Evolutionary conservation across 2,888 invertebrate species (phyloP).

Genomic region (Drosophila recens): DNA sequence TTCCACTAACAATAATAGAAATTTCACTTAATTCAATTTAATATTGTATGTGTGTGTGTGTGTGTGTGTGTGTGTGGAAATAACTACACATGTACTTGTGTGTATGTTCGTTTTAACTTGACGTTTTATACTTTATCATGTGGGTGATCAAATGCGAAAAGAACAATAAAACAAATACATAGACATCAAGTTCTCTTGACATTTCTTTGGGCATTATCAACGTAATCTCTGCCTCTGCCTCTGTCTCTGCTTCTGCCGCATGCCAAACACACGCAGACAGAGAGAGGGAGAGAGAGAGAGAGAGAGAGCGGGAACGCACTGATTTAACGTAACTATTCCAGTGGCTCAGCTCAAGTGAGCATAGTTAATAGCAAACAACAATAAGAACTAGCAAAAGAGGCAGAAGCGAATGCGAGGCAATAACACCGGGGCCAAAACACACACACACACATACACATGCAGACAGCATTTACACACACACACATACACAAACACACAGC

Average conservation of each 20-base stretch:
- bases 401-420: conserved; percentile 37
- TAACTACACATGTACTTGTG: conserved; percentile 21
- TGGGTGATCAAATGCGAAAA: conserved; percentile 64
- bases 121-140: conserved; percentile 63
- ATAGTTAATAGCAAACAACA: conserved; percentile 69
- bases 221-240: conserved; percentile 47
- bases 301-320: conserved; percentile 45
- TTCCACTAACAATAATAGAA: conserved; percentile 48
- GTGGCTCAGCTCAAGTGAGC: conserved; percentile 63
- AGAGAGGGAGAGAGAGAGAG: conserved; percentile 14
- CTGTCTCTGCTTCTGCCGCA: conserved; percentile 29
- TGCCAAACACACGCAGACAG: conserved; percentile 35
- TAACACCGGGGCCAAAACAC: conserved; percentile 41
- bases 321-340: conserved; percentile 79
- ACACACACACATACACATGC: conserved; percentile 4
- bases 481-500: conserved; percentile 15
- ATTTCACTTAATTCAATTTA: conserved; percentile 72
- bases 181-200: conserved; percentile 41
- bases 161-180: conserved; percentile 57
- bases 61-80: not conserved
- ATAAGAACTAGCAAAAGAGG: conserved; percentile 58
- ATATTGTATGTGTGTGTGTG: conserved; percentile 5
- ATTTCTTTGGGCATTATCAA: conserved; percentile 55
- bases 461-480: conserved; percentile 15
- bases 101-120: conserved; percentile 32